A percentile compares a stretch with the other conserved stretches of the same genome.
Conservation (phyloP, 2,888 invertebrate species). For the Agrochola circellaris region DNA sequence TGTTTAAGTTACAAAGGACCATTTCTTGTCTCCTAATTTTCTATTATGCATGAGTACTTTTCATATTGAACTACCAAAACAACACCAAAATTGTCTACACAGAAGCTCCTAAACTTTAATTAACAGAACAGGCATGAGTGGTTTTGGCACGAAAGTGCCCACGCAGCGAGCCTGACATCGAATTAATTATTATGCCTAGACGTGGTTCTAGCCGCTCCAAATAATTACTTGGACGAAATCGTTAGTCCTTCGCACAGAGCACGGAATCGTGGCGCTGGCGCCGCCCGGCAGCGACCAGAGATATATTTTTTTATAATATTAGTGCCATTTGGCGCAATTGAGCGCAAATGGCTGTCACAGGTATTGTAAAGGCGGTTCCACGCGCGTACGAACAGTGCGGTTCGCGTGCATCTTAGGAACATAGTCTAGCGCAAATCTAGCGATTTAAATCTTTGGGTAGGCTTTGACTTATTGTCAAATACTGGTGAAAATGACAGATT, state of each 20-base stretch:
- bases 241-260: neutral
- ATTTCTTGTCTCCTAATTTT: neutral
- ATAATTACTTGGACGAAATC: slow-evolving; percentile 21
- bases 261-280: too few species aligned
- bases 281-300: too few species aligned
- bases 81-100: neutral
- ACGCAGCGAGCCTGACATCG: neutral
- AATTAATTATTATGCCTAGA: slow-evolving; percentile 32
- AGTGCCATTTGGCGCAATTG: too few species aligned
- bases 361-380: too few species aligned
- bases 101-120: slow-evolving; percentile 22
- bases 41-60: neutral
- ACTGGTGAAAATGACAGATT: too few species aligned
- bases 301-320: too few species aligned
- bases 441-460: too few species aligned
- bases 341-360: too few species aligned
- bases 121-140: slow-evolving; percentile 5
- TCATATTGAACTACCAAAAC: neutral
- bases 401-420: too few species aligned
- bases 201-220: neutral
- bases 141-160: slow-evolving; percentile 1
- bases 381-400: too few species aligned
- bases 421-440: too few species aligned
- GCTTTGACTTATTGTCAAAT: too few species aligned
- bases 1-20: neutral